Conservation (phyloP, 2,113 vertebrate genomes). For the Porphyrio hochstetteri region DNA sequence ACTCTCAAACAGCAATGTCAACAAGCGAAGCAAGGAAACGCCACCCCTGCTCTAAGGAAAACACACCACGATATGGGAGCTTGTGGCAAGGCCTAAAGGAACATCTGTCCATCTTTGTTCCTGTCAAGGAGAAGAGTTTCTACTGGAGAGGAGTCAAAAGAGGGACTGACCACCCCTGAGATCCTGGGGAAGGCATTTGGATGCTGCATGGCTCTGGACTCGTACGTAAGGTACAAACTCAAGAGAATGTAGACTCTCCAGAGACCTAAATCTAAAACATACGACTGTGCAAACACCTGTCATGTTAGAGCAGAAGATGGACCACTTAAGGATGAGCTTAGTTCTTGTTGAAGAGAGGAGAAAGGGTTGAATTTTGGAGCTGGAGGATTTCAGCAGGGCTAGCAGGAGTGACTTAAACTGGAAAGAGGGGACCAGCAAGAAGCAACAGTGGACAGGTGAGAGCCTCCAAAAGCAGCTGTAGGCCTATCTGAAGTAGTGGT, state of each 20-base stretch:
- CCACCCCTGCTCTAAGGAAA: neutral
- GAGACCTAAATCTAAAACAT: neutral
- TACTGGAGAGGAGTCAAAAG: too few species aligned
- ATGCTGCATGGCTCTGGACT: neutral
- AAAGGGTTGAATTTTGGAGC: neutral
- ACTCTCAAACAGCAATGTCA: neutral
- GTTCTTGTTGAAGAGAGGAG: neutral
- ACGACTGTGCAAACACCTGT: neutral
- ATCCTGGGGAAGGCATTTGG: neutral
- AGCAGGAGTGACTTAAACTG: neutral
- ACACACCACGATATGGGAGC: neutral
- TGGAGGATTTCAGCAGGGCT: neutral
- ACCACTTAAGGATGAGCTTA: neutral
- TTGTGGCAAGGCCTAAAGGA: neutral
- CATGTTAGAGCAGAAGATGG: neutral
- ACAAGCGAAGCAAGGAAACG: neutral
- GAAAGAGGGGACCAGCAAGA: neutral
- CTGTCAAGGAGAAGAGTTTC: neutral
- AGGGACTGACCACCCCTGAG: neutral
- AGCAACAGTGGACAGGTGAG: neutral
- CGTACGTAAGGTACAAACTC: neutral
- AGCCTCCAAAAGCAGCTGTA: neutral
- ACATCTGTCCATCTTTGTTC: neutral
- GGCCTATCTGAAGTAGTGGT: neutral
- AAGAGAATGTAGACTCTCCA: neutral